A percentile compares a stretch with the other conserved stretches of the same genome.
Conservation (phyloP, 2,888 invertebrate genomes). For the Nomada ruficornis region DNA sequence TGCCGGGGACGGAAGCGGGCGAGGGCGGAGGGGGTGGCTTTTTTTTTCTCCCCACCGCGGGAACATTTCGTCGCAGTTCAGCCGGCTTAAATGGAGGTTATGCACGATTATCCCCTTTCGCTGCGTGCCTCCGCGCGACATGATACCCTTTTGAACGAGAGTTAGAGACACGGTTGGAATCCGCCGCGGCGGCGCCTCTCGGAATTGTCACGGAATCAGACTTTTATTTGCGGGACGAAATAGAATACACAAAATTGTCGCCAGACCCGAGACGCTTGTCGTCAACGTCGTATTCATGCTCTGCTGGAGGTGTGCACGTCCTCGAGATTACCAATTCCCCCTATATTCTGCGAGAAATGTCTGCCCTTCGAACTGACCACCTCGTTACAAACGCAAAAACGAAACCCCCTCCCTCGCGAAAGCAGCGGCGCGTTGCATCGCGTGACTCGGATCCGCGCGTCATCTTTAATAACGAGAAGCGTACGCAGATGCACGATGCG, state of each 20-base stretch:
- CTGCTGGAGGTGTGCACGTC: conserved; percentile 4
- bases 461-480: conserved; percentile 42
- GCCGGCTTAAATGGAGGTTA: conserved; percentile 69
- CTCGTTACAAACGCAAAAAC: conserved; percentile 11
- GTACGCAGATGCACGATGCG: background rate
- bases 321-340: conserved; percentile 1
- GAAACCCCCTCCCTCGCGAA: background rate
- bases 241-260: background rate
- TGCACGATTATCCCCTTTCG: conserved; percentile 67
- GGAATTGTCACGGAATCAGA: background rate
- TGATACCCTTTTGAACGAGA: conserved; percentile 21
- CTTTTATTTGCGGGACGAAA: too few species aligned
- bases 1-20: conserved; percentile 43
- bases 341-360: background rate
- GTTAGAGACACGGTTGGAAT: background rate
- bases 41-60: conserved; percentile 55
- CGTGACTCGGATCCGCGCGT: conserved; percentile 32
- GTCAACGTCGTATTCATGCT: conserved; percentile 35
- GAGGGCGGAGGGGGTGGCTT: conserved; percentile 28
- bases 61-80: conserved; percentile 59
- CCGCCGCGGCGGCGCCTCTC: background rate
- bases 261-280: background rate
- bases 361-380: conserved; percentile 5
- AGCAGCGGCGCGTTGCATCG: background rate
- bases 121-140: conserved; percentile 4